Evolutionary conservation across 1,140 invertebrate species (phyloP).

Genomic region (Camponotus floridanus): DNA sequence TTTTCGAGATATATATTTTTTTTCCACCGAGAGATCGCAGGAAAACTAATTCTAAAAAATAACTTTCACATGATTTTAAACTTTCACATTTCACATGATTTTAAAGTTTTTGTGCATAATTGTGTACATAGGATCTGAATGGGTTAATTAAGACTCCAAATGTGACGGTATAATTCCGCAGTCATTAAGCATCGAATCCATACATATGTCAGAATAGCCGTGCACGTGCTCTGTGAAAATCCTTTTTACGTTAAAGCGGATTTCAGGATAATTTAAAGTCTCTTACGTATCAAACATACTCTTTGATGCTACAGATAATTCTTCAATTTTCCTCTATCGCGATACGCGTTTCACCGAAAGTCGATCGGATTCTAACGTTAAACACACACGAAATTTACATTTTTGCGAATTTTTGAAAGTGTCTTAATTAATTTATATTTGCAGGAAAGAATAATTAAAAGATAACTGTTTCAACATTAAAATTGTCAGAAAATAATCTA

Average conservation of each 20-base stretch:
- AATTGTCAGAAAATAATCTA: not conserved
- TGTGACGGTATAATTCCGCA: not conserved
- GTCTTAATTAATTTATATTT: conserved; percentile 9
- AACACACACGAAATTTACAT: not conserved
- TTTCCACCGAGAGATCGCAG: no score
- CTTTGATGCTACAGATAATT: not conserved
- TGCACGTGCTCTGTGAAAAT: not conserved
- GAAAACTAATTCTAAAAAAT: no score
- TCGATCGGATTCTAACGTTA: not conserved
- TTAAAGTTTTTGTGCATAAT: no score
- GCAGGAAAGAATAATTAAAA: not conserved
- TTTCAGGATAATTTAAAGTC: conserved; percentile 6
- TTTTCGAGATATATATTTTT: no score
- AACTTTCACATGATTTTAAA: no score
- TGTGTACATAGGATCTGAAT: no score
- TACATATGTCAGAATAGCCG: not conserved
- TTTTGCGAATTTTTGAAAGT: not conserved
- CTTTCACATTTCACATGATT: no score
- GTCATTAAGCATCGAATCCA: no score
- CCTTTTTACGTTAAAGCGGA: not conserved
- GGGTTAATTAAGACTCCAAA: not conserved
- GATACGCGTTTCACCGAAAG: not conserved
- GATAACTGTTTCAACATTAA: not conserved
- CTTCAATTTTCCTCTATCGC: not conserved
- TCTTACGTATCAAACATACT: conserved; percentile 4